These are phyloP conservation scores for Danaus plexippus DNA, from an alignment of 1,140 invertebrate species.

Conservation along the genomic window DNA sequence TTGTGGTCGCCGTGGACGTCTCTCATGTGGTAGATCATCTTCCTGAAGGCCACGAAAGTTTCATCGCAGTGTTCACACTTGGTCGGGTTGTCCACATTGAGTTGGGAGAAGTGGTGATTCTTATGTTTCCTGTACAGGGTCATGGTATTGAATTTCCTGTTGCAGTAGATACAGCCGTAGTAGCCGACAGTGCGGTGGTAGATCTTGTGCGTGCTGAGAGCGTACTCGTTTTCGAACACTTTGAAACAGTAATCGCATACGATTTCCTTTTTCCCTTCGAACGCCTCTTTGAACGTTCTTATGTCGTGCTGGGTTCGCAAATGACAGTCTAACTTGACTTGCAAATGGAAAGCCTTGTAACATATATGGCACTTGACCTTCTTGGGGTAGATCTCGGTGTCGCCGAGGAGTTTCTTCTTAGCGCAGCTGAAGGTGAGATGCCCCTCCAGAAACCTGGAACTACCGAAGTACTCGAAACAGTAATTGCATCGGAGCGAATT, in stretches of 20 bases:
- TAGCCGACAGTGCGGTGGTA: conserved; percentile 57
- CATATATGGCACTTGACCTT: conserved; percentile 63
- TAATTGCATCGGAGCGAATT: conserved; percentile 68
- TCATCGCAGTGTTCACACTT: conserved; percentile 67
- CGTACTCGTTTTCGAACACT: conserved; percentile 60
- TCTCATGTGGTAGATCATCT: conserved; percentile 64
- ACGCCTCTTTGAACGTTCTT: conserved; percentile 38
- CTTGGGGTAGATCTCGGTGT: conserved; percentile 56
- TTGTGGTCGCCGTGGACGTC: conserved; percentile 60
- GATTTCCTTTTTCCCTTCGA: conserved; percentile 37
- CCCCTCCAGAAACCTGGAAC: conserved; percentile 57
- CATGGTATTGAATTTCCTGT: conserved; percentile 56
- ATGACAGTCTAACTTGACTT: conserved; percentile 69
- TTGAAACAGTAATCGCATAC: conserved; percentile 68
- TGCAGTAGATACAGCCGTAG: conserved; percentile 65
- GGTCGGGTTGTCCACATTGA: conserved; percentile 58
- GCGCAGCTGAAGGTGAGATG: conserved; percentile 62
- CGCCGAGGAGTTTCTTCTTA: conserved; percentile 60
- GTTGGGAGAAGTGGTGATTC: conserved; percentile 51
- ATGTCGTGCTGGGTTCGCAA: conserved; percentile 57
- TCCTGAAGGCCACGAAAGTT: conserved; percentile 59
- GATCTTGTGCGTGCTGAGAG: conserved; percentile 54
- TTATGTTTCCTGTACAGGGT: conserved; percentile 60
- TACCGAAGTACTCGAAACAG: conserved; percentile 65
- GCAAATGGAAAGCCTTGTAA: conserved; percentile 67